These are phyloP conservation scores for Paracanthobrama guichenoti DNA, from an alignment of 2,113 vertebrate genomes.

Conservation along the genomic window DNA sequence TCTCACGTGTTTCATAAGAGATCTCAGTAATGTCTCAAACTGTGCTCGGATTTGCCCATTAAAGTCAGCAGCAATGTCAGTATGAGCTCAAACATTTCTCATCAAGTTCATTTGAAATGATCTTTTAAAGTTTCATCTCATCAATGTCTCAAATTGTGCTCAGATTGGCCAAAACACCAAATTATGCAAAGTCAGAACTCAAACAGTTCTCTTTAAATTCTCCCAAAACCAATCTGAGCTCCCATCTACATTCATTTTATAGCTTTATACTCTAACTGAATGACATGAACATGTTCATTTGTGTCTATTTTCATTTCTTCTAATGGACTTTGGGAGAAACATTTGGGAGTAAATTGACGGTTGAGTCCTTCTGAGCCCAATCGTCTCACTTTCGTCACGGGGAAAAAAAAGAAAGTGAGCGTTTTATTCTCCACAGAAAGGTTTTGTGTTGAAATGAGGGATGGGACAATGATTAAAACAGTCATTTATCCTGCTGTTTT, in stretches of 20 bases:
- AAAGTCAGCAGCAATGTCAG: too few species aligned
- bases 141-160: background rate
- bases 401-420: background rate
- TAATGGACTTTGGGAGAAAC: background rate
- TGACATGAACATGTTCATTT: background rate
- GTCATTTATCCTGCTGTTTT: background rate
- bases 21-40: background rate
- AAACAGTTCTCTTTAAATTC: background rate
- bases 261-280: background rate
- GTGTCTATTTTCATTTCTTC: background rate
- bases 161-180: background rate
- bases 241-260: background rate
- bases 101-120: background rate
- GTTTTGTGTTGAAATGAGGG: background rate
- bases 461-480: background rate
- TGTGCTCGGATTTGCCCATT: background rate
- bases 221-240: background rate
- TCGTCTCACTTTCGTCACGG: background rate
- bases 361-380: background rate
- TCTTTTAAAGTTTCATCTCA: background rate
- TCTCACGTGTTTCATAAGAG: background rate
- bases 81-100: background rate
- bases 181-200: background rate
- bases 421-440: background rate
- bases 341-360: background rate